A percentile compares a stretch with the other conserved stretches of the same genome.
phyloP scores from a whole-genome alignment of 2,888 invertebrate genomes.

The Isoperla grammatica region DNA sequence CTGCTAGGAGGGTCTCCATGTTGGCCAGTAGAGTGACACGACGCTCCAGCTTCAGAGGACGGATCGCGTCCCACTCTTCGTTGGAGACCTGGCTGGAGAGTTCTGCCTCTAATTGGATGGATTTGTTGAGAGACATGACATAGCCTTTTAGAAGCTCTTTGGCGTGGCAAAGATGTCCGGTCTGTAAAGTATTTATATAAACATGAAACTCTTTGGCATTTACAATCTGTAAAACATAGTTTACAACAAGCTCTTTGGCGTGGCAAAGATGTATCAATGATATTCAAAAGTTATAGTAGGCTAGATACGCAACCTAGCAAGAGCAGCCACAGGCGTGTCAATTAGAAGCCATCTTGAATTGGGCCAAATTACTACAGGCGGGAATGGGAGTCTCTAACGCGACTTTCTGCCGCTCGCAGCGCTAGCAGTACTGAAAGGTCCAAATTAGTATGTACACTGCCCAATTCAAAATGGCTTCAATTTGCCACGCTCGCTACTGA shows the following conservation, averaged over 20 bases:
- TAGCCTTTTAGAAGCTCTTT: conserved; percentile 62
- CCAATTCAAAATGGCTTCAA: no score
- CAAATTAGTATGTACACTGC: no score
- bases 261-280: background rate
- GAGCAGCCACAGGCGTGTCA: no score
- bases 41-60: conserved; percentile 62
- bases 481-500: no score
- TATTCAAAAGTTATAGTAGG: no score
- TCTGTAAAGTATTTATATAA: conserved; percentile 45
- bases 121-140: conserved; percentile 60
- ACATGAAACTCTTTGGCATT: no score
- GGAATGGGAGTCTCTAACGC: no score
- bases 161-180: conserved; percentile 62
- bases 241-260: background rate
- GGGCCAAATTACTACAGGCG: no score
- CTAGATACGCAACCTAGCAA: no score
- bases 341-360: no score
- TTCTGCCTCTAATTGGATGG: conserved; percentile 63
- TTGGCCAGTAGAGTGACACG: conserved; percentile 57
- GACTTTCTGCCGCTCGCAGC: no score
- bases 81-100: conserved; percentile 70
- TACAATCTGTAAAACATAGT: background rate
- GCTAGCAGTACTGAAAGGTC: no score
- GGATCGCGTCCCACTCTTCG: conserved; percentile 79
- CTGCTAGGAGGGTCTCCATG: conserved; percentile 49